Conservation (phyloP, 2,888 invertebrate genomes). For the Pemphredon lugubris region DNA sequence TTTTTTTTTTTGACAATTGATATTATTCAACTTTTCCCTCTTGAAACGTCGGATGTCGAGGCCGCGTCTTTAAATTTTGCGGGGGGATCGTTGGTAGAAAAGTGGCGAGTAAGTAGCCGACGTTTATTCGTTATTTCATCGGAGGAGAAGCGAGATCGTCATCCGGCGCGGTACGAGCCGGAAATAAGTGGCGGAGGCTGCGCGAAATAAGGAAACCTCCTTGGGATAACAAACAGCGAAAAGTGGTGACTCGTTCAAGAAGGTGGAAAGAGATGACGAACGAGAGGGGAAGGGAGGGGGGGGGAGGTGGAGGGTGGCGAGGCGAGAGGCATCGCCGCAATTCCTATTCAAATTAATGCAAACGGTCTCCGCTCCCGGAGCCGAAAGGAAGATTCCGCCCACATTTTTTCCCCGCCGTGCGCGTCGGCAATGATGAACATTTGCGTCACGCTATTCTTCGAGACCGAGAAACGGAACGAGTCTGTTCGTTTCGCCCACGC, state of each 20-base stretch:
- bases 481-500: constrained; percentile 33
- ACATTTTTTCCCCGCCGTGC: constrained; percentile 59
- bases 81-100: too few relatives aligned
- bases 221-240: constrained; percentile 67
- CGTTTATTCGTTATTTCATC: too few relatives aligned
- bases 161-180: constrained; percentile 45
- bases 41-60: too few relatives aligned
- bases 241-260: constrained; percentile 63
- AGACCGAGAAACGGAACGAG: constrained; percentile 23
- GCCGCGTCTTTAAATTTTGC: too few relatives aligned
- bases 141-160: constrained; percentile 36
- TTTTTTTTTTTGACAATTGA: too few relatives aligned
- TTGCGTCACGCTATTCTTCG: constrained; percentile 58
- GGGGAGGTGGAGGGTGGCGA: too few relatives aligned
- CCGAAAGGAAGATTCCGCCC: constrained; percentile 66
- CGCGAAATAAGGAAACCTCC: constrained; percentile 46
- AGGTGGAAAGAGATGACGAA: constrained; percentile 33
- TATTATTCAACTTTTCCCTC: too few relatives aligned
- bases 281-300: constrained; percentile 29
- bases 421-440: constrained; percentile 68
- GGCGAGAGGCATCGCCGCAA: constrained; percentile 64
- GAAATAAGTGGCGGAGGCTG: constrained; percentile 49
- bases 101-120: too few relatives aligned
- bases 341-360: constrained; percentile 77
- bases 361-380: constrained; percentile 65